These are phyloP conservation scores for Eilema sororculum DNA, from an alignment of 2,888 invertebrate genomes.

Conservation along the genomic window DNA sequence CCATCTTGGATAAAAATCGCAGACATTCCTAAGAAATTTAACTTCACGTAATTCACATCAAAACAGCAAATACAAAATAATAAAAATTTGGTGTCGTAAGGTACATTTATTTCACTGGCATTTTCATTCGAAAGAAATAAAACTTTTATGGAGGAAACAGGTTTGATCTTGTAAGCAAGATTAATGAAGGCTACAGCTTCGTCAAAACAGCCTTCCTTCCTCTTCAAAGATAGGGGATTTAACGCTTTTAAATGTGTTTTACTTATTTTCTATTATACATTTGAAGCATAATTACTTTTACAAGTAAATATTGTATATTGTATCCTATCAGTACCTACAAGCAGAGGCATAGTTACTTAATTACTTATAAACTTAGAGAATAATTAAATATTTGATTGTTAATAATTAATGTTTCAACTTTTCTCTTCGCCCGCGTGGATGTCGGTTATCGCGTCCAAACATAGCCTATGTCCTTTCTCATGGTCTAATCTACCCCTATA, in stretches of 20 bases:
- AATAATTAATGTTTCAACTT: background rate
- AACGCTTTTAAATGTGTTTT: slow-evolving; percentile 6
- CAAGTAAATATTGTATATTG: background rate
- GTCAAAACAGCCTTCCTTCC: slow-evolving; percentile 22
- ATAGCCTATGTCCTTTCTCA: too few species aligned
- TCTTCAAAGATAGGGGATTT: slow-evolving; percentile 10
- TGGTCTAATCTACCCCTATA: too few species aligned
- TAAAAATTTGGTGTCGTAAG: slow-evolving; percentile 8
- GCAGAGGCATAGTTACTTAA: too few species aligned
- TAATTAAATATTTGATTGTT: background rate
- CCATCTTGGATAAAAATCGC: too few species aligned
- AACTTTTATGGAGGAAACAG: slow-evolving; percentile 25
- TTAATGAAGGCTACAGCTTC: slow-evolving; percentile 33
- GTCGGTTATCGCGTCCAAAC: too few species aligned
- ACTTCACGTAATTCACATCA: background rate
- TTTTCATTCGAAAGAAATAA: slow-evolving; percentile 37
- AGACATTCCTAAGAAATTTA: background rate
- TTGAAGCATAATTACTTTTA: background rate
- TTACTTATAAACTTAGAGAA: background rate
- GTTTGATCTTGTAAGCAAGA: slow-evolving; percentile 38
- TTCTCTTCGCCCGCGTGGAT: too few species aligned
- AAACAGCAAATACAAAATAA: slow-evolving; percentile 3
- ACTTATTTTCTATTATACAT: slow-evolving; percentile 6
- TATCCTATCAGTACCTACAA: background rate
- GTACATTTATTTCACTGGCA: slow-evolving; percentile 31